phyloP scores from a whole-genome alignment of 1,140 invertebrate species.

The Aphidius gifuensis region DNA sequence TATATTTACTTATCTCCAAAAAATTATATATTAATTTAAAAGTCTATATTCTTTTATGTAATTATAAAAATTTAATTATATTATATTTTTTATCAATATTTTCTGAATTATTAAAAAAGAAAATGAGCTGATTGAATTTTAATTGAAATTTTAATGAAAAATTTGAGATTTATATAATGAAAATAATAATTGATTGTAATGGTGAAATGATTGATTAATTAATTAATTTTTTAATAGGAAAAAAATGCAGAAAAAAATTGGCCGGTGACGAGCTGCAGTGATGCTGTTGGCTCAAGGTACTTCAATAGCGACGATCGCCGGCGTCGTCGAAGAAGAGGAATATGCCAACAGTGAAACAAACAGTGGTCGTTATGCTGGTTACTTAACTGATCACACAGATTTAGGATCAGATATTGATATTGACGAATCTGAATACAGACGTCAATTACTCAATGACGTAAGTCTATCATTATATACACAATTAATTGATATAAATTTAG shows the following conservation, averaged over 20 bases:
- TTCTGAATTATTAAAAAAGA: too few species aligned
- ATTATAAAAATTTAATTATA: too few species aligned
- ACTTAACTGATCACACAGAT: conserved; percentile 75
- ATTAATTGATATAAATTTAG: not conserved
- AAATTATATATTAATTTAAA: too few species aligned
- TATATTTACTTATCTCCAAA: too few species aligned
- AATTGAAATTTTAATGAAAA: too few species aligned
- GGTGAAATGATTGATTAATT: too few species aligned
- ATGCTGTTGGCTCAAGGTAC: conserved; percentile 48
- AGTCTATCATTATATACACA: conserved; percentile 39
- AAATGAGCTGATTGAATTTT: too few species aligned
- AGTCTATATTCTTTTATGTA: too few species aligned
- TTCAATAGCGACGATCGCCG: conserved; percentile 52
- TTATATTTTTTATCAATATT: too few species aligned
- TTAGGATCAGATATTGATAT: conserved; percentile 70
- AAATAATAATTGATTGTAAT: too few species aligned
- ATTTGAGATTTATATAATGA: too few species aligned
- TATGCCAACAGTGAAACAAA: conserved; percentile 50
- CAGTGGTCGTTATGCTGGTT: conserved; percentile 57
- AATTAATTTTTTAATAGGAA: not conserved
- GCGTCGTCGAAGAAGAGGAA: conserved; percentile 47
- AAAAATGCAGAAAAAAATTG: conserved; percentile 26
- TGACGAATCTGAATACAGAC: conserved; percentile 68
- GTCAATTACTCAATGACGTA: conserved; percentile 75
- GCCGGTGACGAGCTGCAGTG: conserved; percentile 37